Evolutionary conservation across 2,797 vertebrate species (phyloP), one percentile per base, ranked within the genome.

Genomic region (Decapterus maruadsi): DNA sequence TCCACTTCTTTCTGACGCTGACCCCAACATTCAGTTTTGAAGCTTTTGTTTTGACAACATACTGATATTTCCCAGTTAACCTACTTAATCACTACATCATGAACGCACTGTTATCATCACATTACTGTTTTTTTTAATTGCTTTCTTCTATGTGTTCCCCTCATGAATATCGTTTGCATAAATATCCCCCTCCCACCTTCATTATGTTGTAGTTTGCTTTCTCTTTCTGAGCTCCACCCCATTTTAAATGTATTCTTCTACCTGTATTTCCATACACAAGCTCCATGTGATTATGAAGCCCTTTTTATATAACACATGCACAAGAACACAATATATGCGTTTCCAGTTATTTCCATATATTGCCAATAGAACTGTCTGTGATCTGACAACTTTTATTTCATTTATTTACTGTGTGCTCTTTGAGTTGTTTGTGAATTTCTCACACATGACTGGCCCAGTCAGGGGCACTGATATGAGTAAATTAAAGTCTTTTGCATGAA

Each of bases 101-200:
- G 19, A 68, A 22, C 34, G 29, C 63, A 54, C 56, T 38, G 26
- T 68, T 29, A 67, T 56, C 36, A 81, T 62, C 60, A 54, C 19
- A 68, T 55, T 29, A 40, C 43, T 40, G 38, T 61, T 6, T 71
- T 83, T 83, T 80, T 66, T 46, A 70, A 26, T 63, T 83, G 64
- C 70, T 51, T 51, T 54, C 59, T 63, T 78, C 29, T 56, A 53
- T 17, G 51, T 62, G 66, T 81, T 80, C 57, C 75, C 75, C 81
- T 79, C 34, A 58, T 72, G 84, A 81, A 88, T 84, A 54, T 34
- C 71, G 38, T 91, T 91, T 87, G 85, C 89, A 92, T 91, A 91
- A 91, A 90, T 82, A 82, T 36, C 77, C 64, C 65, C 82, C 87
- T 79, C 89, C 89, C 79, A 85, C 89, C 55, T 81, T 92, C 80